Conservation (phyloP, 2,888 invertebrate genomes). For the Ophion obscuratus region DNA sequence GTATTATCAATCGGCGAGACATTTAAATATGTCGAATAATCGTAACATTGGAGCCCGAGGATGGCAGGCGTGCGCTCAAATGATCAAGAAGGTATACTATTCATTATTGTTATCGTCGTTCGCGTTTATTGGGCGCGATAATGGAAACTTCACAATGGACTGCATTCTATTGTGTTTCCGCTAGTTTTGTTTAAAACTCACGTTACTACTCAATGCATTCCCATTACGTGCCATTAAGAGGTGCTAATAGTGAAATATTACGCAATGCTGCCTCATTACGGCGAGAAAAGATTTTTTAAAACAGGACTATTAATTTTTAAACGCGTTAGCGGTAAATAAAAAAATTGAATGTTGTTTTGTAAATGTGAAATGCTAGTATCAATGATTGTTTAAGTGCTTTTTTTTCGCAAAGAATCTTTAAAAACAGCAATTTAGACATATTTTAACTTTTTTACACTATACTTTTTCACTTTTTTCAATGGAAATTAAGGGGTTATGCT, state of each 20-base stretch:
- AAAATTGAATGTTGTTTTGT: no score
- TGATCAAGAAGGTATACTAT: constrained; percentile 89
- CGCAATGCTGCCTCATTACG: not conserved
- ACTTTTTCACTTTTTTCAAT: no score
- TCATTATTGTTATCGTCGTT: constrained; percentile 1
- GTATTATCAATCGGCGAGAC: constrained; percentile 92
- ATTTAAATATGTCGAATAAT: constrained; percentile 92
- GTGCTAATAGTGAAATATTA: not conserved
- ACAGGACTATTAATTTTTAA: not conserved
- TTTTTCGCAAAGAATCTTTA: not conserved
- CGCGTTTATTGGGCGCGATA: not conserved
- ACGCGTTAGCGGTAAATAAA: not conserved
- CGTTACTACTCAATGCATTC: not conserved
- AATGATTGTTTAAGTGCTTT: no score
- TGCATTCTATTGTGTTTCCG: not conserved
- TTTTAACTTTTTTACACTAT: no score
- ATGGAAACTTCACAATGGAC: constrained; percentile 1
- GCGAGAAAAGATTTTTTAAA: not conserved
- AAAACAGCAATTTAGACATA: not conserved
- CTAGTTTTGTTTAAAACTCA: not conserved
- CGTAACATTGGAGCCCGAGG: constrained; percentile 90
- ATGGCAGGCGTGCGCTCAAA: constrained; percentile 93
- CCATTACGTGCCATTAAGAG: not conserved
- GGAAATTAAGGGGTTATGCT: no score
- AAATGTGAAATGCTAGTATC: no score